These are phyloP conservation scores for Xanthia icteritia DNA, from an alignment of 2,888 invertebrate species.

Conservation along the genomic window DNA sequence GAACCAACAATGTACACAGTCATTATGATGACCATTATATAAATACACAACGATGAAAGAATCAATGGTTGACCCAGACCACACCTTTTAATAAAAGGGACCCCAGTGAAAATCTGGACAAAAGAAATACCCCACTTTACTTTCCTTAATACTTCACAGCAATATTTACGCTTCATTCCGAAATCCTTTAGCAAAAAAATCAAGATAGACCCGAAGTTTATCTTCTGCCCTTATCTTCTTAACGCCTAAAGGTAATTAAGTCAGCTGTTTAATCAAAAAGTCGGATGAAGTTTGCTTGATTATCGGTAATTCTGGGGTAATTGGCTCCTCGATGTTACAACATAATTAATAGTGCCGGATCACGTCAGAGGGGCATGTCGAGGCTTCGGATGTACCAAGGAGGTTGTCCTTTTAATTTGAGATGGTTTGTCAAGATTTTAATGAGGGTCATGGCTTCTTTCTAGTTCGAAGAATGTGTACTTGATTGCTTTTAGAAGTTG, in stretches of 20 bases:
- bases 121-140: background rate
- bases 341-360: slow-evolving; percentile 55
- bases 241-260: slow-evolving; percentile 58
- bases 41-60: no score
- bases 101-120: no score
- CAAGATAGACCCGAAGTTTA: slow-evolving; percentile 23
- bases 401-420: slow-evolving; percentile 32
- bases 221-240: slow-evolving; percentile 46
- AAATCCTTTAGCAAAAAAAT: slow-evolving; percentile 9
- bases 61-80: no score
- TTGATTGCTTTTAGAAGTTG: background rate
- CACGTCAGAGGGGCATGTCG: slow-evolving; percentile 22
- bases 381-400: slow-evolving; percentile 35
- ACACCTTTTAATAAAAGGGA: background rate
- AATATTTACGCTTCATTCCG: background rate
- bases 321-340: slow-evolving; percentile 61
- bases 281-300: slow-evolving; percentile 61
- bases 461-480: background rate
- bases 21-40: no score
- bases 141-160: background rate
- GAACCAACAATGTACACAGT: no score
- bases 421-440: background rate
- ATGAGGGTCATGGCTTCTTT: background rate
- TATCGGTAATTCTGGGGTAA: slow-evolving; percentile 62
- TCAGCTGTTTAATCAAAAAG: slow-evolving; percentile 66